Percentiles rank a stretch among this genome's conserved stretches.
Conservation (phyloP, 30 jellyfish, hydroid and myxozoan species). For the Pelagia noctiluca region DNA sequence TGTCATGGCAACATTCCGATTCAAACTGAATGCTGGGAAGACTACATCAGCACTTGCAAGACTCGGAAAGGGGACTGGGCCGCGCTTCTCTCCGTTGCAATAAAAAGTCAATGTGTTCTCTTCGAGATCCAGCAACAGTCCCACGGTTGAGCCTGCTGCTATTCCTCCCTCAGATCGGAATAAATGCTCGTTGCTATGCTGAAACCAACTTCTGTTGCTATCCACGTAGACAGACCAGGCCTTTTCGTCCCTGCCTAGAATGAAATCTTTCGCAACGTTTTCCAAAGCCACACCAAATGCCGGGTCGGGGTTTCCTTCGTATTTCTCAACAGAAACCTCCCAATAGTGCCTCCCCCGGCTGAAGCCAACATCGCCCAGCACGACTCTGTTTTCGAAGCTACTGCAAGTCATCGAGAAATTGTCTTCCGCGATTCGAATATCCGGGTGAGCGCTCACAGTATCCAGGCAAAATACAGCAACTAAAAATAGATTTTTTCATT, state of each 20-base stretch:
- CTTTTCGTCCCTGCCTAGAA: conserved; percentile 89
- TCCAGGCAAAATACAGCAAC: conserved; percentile 93
- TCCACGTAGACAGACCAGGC: conserved; percentile 98
- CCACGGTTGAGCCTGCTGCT: conserved; percentile 88
- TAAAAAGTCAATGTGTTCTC: conserved; percentile 77
- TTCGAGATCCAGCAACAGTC: conserved; percentile 87
- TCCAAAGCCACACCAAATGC: conserved; percentile 94
- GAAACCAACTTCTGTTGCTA: conserved; percentile 98
- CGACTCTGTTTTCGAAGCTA: conserved; percentile 93
- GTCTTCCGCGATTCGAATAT: conserved; percentile 61
- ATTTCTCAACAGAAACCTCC: conserved; percentile 78
- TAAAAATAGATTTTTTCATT: conserved; percentile 38
- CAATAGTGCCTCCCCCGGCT: conserved; percentile 95
- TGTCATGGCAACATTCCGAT: conserved; percentile 92
- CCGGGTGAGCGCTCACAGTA: conserved; percentile 81
- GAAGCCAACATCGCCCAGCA: conserved; percentile 93
- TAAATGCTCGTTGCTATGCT: conserved; percentile 94
- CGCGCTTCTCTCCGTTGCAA: conserved; percentile 91
- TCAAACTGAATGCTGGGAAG: conserved; percentile 96
- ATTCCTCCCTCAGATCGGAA: conserved; percentile 97
- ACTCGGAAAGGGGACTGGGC: conserved; percentile 92
- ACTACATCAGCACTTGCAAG: conserved; percentile 90
- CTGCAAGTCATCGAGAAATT: conserved; percentile 77
- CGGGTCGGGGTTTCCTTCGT: conserved; percentile 97
- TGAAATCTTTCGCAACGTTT: conserved; percentile 80